Percentiles rank a stretch among this genome's conserved stretches.
Conservation (phyloP, 2,113 vertebrate species). For the Pluvialis apricaria region DNA sequence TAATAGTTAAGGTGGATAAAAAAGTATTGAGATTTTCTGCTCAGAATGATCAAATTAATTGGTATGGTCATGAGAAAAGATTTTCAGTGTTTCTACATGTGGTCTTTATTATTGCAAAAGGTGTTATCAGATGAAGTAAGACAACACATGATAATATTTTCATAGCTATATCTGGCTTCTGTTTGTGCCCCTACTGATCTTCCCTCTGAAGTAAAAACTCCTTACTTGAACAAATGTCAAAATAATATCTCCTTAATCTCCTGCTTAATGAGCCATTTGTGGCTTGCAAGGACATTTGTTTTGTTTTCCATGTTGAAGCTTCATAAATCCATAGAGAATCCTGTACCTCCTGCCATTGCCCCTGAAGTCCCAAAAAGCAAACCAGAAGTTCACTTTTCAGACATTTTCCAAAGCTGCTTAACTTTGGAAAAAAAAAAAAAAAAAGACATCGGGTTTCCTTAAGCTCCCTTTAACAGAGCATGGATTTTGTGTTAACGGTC, state of each 20-base stretch:
- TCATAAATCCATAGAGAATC: background rate
- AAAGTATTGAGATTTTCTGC: background rate
- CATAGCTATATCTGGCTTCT: background rate
- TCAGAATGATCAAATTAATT: background rate
- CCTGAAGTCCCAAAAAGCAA: background rate
- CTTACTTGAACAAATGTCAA: background rate
- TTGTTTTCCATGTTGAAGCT: background rate
- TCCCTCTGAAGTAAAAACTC: background rate
- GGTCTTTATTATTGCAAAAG: background rate
- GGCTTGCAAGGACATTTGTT: background rate
- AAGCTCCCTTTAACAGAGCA: background rate
- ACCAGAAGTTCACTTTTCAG: background rate
- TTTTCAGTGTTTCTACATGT: background rate
- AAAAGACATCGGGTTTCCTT: background rate
- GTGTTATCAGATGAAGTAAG: background rate
- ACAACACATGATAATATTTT: background rate
- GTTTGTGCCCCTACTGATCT: background rate
- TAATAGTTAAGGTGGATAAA: background rate
- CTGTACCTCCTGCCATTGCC: background rate
- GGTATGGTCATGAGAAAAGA: background rate
- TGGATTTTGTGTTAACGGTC: constrained; percentile 20
- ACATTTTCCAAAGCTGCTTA: background rate
- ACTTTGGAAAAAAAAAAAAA: background rate
- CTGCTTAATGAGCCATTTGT: background rate
- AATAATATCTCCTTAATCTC: background rate